Percentiles rank a stretch among this genome's conserved stretches.
phyloP scores from a whole-genome alignment of 1,140 invertebrate species.

The Bombus cullumanus region DNA sequence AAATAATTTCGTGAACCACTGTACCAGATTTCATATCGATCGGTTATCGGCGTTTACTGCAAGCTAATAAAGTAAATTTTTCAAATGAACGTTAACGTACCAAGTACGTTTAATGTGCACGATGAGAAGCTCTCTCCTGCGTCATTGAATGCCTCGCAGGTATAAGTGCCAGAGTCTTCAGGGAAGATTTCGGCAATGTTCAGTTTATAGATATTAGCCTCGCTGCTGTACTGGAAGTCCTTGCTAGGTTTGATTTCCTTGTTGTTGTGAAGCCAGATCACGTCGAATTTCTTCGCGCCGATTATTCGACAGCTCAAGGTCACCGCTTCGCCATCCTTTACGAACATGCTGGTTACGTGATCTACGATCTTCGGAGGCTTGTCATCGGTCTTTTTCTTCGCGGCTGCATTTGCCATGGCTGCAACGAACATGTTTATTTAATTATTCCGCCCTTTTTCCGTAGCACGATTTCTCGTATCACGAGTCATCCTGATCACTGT shows the following conservation, averaged over 20 bases:
- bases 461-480: too few species aligned
- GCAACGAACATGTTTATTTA: conserved; percentile 57
- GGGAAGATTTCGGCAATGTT: conserved; percentile 97
- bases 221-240: conserved; percentile 96
- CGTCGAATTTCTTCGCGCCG: conserved; percentile 94
- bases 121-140: conserved; percentile 96
- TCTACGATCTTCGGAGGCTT: conserved; percentile 92
- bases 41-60: not conserved
- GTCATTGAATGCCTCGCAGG: conserved; percentile 98
- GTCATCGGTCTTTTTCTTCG: conserved; percentile 85
- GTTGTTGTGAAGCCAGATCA: conserved; percentile 97
- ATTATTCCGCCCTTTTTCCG: not conserved
- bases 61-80: not conserved
- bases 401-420: conserved; percentile 86
- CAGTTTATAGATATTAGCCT: conserved; percentile 95
- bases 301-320: conserved; percentile 93
- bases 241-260: conserved; percentile 98
- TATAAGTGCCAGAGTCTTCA: conserved; percentile 96
- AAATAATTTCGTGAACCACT: not conserved
- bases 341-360: conserved; percentile 90
- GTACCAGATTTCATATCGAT: too few species aligned
- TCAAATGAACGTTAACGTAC: conserved; percentile 76
- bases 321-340: conserved; percentile 94
- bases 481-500: not conserved
- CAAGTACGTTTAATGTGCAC: conserved; percentile 91